phyloP scores from a whole-genome alignment of 2,113 vertebrate species.

The Sus scrofa region T2T-Sscrofa CM000826.6:104005501-104006000 shows the following conservation, averaged over 20 bases:
- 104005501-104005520: neutral
- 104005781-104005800: neutral
- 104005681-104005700: no score
- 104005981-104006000: neutral
- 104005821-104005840: neutral
- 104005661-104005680: neutral
- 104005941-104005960: neutral
- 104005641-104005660: neutral
- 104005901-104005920: neutral
- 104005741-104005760: neutral
- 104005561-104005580: neutral
- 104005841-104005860: neutral
- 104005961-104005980: neutral
- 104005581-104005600: neutral
- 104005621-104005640: neutral
- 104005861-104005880: neutral
- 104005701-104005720: no score
- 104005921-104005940: neutral
- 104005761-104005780: neutral
- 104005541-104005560: neutral
- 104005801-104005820: neutral
- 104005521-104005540: neutral
- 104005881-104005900: neutral
- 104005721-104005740: neutral
- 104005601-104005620: neutral